Evolutionary conservation across 2,113 vertebrate species (phyloP), one percentile per base, ranked within the genome.

Genomic region (Tyrannus savana): DNA sequence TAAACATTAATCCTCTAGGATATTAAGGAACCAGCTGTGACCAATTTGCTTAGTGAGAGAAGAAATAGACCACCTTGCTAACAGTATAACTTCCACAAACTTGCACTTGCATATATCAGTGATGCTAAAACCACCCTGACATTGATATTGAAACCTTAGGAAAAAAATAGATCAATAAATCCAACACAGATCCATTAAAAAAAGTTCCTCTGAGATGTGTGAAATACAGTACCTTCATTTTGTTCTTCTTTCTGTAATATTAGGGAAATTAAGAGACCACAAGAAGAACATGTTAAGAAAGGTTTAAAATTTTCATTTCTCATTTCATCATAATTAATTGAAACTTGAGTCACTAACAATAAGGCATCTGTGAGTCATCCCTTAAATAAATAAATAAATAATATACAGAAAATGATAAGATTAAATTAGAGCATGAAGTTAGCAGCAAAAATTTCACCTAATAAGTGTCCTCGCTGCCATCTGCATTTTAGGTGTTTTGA

Each of bases 1-100:
- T 78, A 95, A 91, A 86, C 52, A 93, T 80, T 92, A 94, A 89
- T 97, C 58, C 90, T 92, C 47, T n/a, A 72, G 64, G 80, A 94
- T 94, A 94, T 44, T 87, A 80, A 96, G 64, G 50, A 91, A 83
- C 75, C 66, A 63, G 67, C 72, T 96, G 81, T 89, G 87, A 89
- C 47, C 90, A 90, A 35, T 59, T 82, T 85, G 63, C 60, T 96
- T 97, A 96, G 84, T 92, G 91, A 93, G 64, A 49, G 47, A 96
- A 87, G 53, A 93, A 95, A 93, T 81, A 77, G 39, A 56, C n/a
- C 67, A 80, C 30, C 55, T 90, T 44, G 15, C 46, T 95, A 80
- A 63, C 68, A 84, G 67, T 64, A 14, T 85, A 90, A 83, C 55
- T 86, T 94, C 59, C 62, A 87, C 33, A 37, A 90, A 78, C 52